phyloP scores from a whole-genome alignment of 2,113 vertebrate species.

The Pelmatolapia mariae region DNA sequence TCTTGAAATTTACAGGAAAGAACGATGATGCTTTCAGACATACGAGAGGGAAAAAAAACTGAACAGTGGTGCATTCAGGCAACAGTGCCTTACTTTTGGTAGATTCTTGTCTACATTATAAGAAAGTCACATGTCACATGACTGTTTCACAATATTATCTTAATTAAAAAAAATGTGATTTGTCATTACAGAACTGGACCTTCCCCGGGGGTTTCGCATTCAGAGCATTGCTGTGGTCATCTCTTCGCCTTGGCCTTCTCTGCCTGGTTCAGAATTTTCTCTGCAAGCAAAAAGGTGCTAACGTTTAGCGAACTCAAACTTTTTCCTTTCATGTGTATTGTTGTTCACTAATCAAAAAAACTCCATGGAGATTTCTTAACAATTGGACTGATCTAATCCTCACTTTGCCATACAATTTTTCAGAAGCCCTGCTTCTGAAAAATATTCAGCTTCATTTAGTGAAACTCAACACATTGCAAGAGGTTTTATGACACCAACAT shows the following conservation, averaged over 20 bases:
- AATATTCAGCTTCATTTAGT: background rate
- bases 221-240: background rate
- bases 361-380: background rate
- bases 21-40: background rate
- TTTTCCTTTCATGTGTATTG: background rate
- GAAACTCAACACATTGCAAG: background rate
- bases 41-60: rapidly evolving
- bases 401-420: background rate
- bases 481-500: background rate
- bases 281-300: background rate
- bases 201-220: background rate
- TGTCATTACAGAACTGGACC: rapidly evolving
- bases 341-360: background rate
- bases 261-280: background rate
- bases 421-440: rapidly evolving
- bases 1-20: background rate
- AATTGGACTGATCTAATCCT: background rate
- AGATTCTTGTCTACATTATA: background rate
- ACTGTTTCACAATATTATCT: background rate
- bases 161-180: rapidly evolving
- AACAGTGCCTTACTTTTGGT: background rate
- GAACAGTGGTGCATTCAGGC: background rate
- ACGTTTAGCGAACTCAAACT: background rate
- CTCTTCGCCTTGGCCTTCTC: background rate
- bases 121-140: background rate